phyloP scores from a whole-genome alignment of 2,113 vertebrate species.

The Melanostigma gelatinosum region DNA sequence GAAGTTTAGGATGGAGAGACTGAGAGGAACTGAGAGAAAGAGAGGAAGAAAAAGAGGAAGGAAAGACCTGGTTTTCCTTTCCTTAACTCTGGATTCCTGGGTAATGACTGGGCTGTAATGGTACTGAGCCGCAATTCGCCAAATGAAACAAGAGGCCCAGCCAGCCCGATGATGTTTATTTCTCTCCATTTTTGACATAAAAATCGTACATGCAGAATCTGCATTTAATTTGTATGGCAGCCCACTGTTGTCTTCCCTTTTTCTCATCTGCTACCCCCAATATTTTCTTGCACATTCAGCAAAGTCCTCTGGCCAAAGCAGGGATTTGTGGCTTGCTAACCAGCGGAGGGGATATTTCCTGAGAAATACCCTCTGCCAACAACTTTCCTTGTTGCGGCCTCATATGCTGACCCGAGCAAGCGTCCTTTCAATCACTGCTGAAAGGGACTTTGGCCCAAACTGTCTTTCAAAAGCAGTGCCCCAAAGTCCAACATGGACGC shows the following conservation, averaged over 20 bases:
- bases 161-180: constrained; percentile 82
- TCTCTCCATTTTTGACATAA: constrained; percentile 81
- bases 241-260: constrained; percentile 54
- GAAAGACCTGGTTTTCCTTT: constrained; percentile 72
- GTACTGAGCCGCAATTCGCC: constrained; percentile 72
- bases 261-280: constrained; percentile 29
- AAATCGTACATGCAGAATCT: constrained; percentile 79
- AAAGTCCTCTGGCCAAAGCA: constrained; percentile 69
- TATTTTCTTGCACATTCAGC: constrained; percentile 78
- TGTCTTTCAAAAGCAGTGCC: constrained; percentile 35
- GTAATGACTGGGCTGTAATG: constrained; percentile 82
- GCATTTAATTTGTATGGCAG: constrained; percentile 79
- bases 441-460: constrained; percentile 25
- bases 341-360: constrained; percentile 74
- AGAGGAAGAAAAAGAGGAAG: constrained; percentile 50
- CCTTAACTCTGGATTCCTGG: constrained; percentile 80
- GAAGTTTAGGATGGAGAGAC: constrained; percentile 10
- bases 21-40: constrained; percentile 33
- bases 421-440: constrained; percentile 35
- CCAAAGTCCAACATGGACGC: constrained; percentile 5
- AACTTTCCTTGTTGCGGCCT: constrained; percentile 63
- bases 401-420: constrained; percentile 62
- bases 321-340: constrained; percentile 77
- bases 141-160: constrained; percentile 81
- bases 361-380: constrained; percentile 74